Base-by-base conservation (phyloP, 1,140 invertebrate species). In the Drosophila orena region DNA sequence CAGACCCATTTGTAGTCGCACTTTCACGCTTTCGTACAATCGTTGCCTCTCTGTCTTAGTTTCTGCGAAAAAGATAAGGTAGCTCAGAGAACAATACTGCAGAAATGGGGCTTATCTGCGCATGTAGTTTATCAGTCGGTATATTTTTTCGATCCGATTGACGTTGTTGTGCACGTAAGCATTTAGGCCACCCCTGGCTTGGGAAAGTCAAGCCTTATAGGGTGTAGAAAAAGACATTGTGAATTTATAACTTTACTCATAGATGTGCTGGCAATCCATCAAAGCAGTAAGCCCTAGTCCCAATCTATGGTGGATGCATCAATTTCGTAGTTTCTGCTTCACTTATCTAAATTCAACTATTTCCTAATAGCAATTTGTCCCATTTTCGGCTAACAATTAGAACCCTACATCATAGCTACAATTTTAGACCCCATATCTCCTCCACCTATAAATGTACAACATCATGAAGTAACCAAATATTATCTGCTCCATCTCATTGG, bases 51-150 rank as follows among this genome's bases (percentile, higher is more conserved):
- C 55, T 42, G 53, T 46, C 54, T 78, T 61, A 37, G 44, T 79
- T 81, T 83, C 75, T 74, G 74, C 46, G 65, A 70, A 62, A 62
- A 78, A 77, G 72, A 72, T 64, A 85, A 57, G 40, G 30, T 20
- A 56, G 43, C 22, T 35, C 64, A 46, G 30, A 35, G 35, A 38
- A 27, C 11, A 24, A 34, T 30, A 42, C 38, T 22, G 27, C 43
- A 42, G 27, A 11, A 15, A 22, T 43, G 17, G 2, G 17, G 77
- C 79, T 86, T 81, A 86, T 86, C 81, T 64, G 55, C 38, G 57
- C 77, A 81, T 64, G 74, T 55, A 68, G 69, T 70, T 75, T 86
- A 86, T 86, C 81, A 88, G 85, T 86, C 75, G 74, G 64, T 78
- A 75, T 78, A 75, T 81, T 73, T 85, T 44, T 58, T 76, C 73